Evolutionary conservation across 2,888 invertebrate species (phyloP), one percentile per base, ranked within the genome.

Genomic region (Alcis repandata): DNA sequence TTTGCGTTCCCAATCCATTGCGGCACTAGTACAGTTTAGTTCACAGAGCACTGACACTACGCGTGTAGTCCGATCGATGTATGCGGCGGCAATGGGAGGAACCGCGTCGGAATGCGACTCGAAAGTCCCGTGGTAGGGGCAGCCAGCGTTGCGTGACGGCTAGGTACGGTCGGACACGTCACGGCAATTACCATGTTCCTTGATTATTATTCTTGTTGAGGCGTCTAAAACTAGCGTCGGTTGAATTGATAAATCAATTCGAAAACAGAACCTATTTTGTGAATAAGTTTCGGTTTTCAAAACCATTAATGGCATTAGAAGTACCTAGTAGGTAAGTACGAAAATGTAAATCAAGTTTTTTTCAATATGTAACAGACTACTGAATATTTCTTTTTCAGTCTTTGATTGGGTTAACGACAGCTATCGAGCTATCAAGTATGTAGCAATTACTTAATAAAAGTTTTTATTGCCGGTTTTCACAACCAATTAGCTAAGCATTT

Each of bases 101-200:
- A 69, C 73, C 71, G 72, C 60, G 70, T 76, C 71, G 73, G 77
- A 79, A 78, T 78, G 74, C 73, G 73, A 74, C 74, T 80, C 77
- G 79, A 82, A 83, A 80, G 79, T 82, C 78, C 77, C 83, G 82
- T 87, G 87, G 89, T 88, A 88, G 89, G 87, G 87, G 87, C 82
- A 79, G 67, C 71, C 88, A 79, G 73, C 86, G 87, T 86, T 83
- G 89, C 92, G 89, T 92, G 90, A 90, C 91, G 85, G 74, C 76
- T 79, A 80, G 78, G 82, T 79, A 79, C 76, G 75, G 77, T 77
- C 66, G 70, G 76, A 78, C 82, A 84, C 88, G 90, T 89, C 87
- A 90, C 79, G 84, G 78, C 80, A 85, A 89, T 89, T 88, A 86
- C 83, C 81, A 79, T 85, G 86, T 87, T 79, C 81, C 80, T 81